Evolutionary conservation across 2,797 vertebrate genomes (phyloP).

Genomic region (Acipenser oxyrinchus): DNA sequence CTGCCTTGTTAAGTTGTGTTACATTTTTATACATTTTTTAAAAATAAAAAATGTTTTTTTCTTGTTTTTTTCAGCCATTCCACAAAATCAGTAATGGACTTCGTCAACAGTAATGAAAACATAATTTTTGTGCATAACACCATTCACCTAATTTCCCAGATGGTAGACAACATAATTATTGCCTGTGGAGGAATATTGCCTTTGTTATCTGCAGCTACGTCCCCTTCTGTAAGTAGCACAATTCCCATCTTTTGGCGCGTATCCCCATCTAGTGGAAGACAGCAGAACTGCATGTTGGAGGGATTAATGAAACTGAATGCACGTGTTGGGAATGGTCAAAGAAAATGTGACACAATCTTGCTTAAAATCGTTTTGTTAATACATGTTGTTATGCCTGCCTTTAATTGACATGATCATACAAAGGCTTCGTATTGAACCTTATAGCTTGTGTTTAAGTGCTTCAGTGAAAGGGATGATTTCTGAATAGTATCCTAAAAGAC

Average conservation of each 20-base stretch:
- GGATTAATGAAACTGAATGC: too few relatives aligned
- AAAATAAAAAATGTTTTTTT: conserved; percentile 1
- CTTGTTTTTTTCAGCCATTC: conserved; percentile 75
- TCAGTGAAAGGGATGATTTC: too few relatives aligned
- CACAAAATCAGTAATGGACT: conserved; percentile 98
- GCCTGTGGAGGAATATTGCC: conserved; percentile 97
- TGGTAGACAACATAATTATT: conserved; percentile 99
- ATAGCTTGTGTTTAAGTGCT: too few relatives aligned
- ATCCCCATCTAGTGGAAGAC: too few relatives aligned
- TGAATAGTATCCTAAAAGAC: not conserved
- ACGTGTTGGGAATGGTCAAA: too few relatives aligned
- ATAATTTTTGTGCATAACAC: conserved; percentile 99
- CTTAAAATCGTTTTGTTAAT: too few relatives aligned
- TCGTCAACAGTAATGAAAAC: conserved; percentile 99
- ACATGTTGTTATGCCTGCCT: too few relatives aligned
- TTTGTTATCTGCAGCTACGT: conserved; percentile 90
- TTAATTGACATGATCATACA: too few relatives aligned
- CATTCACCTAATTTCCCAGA: conserved; percentile 98
- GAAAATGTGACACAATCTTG: too few relatives aligned
- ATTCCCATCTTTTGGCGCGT: too few relatives aligned
- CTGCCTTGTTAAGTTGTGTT: not conserved
- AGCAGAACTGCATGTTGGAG: too few relatives aligned
- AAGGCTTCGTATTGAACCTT: too few relatives aligned
- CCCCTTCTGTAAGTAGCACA: conserved; percentile 90
- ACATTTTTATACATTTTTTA: not conserved